Base-by-base conservation (phyloP, 2,888 invertebrate genomes). In the Theodoxus fluviatilis region DNA sequence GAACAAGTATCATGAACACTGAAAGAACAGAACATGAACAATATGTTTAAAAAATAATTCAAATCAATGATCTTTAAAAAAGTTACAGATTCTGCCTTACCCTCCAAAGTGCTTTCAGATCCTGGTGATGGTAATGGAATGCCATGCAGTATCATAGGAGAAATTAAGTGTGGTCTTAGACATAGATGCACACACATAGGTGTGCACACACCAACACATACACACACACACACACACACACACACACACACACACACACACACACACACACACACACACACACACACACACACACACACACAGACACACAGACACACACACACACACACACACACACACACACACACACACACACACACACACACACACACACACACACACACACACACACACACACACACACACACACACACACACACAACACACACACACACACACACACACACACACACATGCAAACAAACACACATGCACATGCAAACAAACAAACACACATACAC, bases 181-280 rank as follows among this genome's bases (percentile, higher is more conserved):
- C n/a, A n/a, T n/a, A n/a, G n/a, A n/a, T n/a, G n/a, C n/a, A n/a
- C n/a, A n/a, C n/a, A n/a, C n/a, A n/a, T n/a, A n/a, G n/a, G n/a
- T n/a, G n/a, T n/a, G n/a, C n/a, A n/a, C n/a, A n/a, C n/a, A n/a
- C n/a, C n/a, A n/a, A n/a, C n/a, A n/a, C n/a, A n/a, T n/a, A n/a
- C n/a, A n/a, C n/a, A n/a, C n/a, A n/a, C n/a, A n/a, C 22, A 43
- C 59, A 63, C 35, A 63, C 40, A 57, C 59, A 57, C 40, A 38
- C 68, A 40, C 61, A 38, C 61, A 61, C 61, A 59, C 31, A 28
- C 59, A 59, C 59, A 28, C 59, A 22, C n/a, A n/a, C n/a, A 57
- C 12, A 59, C 25, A 31, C 59, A 3, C 31, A 40, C 49, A 63
- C 35, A 47, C 63, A 65, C 28, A 18, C 40, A 43, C 3, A 25